Evolutionary conservation across 2,797 vertebrate species (phyloP), one percentile per base, ranked within the genome.

Genomic region (Thaleichthys pacificus): DNA sequence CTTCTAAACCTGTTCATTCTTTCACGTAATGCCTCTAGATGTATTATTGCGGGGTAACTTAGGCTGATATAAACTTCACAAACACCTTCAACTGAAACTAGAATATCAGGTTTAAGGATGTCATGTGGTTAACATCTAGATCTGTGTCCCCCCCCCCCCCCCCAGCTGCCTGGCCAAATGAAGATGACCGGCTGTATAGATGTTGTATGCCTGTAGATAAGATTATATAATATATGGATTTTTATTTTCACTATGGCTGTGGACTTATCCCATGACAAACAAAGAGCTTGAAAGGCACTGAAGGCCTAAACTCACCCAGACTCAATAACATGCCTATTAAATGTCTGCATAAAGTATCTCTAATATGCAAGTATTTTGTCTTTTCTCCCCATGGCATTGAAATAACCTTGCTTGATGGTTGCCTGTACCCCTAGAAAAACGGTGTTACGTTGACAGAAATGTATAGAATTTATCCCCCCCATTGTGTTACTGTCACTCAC

Each of bases 321-420:
- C 51, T 56, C 51, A 51, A 19, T 54, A 54, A 56, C 51, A 4
- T 56, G 51, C 51, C 51, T 7, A 54, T n/a, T 54, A 64, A 47
- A 47, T 35, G 71, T 77, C 65, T 78, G 70, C 62, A 76, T 69
- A 58, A 62, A 72, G 61, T 79, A 68, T 61, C 61, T 76, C 19
- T 14, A 8, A 26, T 61, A 22, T 26, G 58, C 22, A 24, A 9
- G 7, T 60, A 24, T 22, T 7, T 26, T 21, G 9, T 61, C 58
- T 26, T 4, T 11, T 26, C 58, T 42, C 12, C 42, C 12, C 38
- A 42, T 8, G 3, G 11, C 42, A 47, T 22, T 61, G 7, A 28
- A 4, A 26, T 26, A 24, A 61, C 12, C 58, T 60, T 4, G 21
- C 21, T 11, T 24, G 21, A 28, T 22, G 8, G 57, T n/a, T 19